Evolutionary conservation across 1,140 invertebrate species (phyloP).

Genomic region (Drosophila santomea): DNA sequence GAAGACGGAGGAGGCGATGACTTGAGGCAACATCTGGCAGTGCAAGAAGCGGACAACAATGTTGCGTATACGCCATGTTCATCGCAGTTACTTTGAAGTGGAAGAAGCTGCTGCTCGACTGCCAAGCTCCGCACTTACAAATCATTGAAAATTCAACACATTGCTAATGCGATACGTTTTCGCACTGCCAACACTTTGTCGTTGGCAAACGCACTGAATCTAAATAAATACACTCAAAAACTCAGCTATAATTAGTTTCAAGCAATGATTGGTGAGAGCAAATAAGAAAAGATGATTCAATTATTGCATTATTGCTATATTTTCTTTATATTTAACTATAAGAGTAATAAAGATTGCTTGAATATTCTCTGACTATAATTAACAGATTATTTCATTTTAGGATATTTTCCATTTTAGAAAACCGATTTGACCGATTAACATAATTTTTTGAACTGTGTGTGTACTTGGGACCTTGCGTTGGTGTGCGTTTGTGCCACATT

Average conservation of each 20-base stretch:
- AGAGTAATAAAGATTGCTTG: too few relatives aligned
- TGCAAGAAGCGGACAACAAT: constrained; percentile 48
- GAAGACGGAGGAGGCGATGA: neutral
- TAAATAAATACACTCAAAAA: neutral
- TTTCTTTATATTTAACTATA: too few relatives aligned
- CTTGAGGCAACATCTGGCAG: constrained; percentile 41
- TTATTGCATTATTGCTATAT: too few relatives aligned
- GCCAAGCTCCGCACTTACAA: constrained; percentile 65
- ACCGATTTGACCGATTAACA: neutral
- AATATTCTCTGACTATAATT: too few relatives aligned
- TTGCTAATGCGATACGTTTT: constrained; percentile 77
- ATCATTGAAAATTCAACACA: constrained; percentile 82
- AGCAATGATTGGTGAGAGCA: too few relatives aligned
- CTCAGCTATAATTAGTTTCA: neutral
- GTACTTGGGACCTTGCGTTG: neutral
- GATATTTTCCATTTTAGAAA: neutral
- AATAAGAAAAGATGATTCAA: neutral
- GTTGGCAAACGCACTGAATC: constrained; percentile 30
- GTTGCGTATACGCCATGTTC: constrained; percentile 49
- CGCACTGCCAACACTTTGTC: constrained; percentile 54
- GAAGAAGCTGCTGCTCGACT: constrained; percentile 26
- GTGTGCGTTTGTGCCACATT: constrained; percentile 62
- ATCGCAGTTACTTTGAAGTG: constrained; percentile 52
- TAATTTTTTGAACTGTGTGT: constrained; percentile 5
- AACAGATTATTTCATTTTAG: too few relatives aligned